Evolutionary conservation across 2,797 vertebrate species (phyloP).

Genomic region (Otolemur crassicaudatus): DNA sequence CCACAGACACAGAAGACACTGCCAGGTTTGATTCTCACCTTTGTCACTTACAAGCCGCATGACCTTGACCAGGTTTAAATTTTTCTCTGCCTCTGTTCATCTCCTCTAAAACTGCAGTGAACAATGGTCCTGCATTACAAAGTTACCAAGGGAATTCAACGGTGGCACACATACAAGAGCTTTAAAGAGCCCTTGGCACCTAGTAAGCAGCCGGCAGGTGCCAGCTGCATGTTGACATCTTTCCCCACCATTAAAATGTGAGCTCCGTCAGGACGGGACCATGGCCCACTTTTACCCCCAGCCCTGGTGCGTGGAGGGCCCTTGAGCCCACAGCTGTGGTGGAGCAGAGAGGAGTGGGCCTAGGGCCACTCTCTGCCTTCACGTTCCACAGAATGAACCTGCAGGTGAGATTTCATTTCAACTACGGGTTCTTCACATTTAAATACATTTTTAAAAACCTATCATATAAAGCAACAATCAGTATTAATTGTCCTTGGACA

Average conservation of each 20-base stretch:
- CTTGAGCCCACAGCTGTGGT: too few relatives aligned
- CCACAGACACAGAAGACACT: background rate
- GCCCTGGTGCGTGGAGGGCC: accelerated
- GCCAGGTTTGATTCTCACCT: background rate
- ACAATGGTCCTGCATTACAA: background rate
- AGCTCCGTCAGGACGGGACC: background rate
- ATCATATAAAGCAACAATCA: background rate
- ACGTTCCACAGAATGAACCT: background rate
- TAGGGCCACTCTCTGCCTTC: background rate
- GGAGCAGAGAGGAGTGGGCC: background rate
- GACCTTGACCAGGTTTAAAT: too few relatives aligned
- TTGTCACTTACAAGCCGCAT: background rate
- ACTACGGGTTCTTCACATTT: background rate
- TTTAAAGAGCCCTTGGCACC: background rate
- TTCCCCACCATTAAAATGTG: background rate
- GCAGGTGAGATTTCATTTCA: background rate
- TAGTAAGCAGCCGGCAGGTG: background rate
- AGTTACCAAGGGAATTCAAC: background rate
- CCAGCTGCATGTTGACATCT: background rate
- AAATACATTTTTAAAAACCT: background rate
- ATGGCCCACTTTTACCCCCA: accelerated
- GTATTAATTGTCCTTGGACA: background rate
- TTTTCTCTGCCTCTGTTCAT: background rate
- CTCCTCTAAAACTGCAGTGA: background rate
- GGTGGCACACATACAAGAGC: background rate